Evolutionary conservation across 2,113 vertebrate genomes (phyloP), one percentile per base, ranked within the genome.

Genomic region (Ranitomeya variabilis): DNA sequence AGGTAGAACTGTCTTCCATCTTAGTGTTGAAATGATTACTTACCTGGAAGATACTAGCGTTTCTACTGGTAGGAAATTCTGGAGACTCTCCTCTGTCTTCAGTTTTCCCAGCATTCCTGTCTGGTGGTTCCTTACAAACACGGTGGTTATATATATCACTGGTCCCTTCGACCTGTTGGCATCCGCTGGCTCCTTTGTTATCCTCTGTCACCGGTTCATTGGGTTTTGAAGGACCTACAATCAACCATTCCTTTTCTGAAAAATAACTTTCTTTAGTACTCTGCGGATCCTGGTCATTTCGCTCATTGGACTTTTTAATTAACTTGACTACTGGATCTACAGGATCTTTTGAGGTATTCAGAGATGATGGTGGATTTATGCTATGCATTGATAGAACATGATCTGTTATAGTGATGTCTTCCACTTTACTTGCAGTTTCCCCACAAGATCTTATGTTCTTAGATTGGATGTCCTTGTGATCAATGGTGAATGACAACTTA

Each of bases 21-120:
- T 7, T 5, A 4, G 10, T 0, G 0, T 16, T 7, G 0, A 3
- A 67, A 3, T 10, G 12, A 4, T 80, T 77, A 0, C 82, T 10
- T 0, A 13, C 71, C 19, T 13, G 85, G 1, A 0, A 26, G 1
- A 0, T 2, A 1, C 18, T 55, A 31, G 6, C 12, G 16, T 7
- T n/a, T n/a, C 8, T 21, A 66, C 2, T n/a, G 19, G 21, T 66
- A 66, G 7, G 7, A n/a, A 14, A 31, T 73, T 60, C 14, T 14
- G 14, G n/a, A 31, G 52, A 18, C 18, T 45, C 13, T 85, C 8
- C 19, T 8, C 51, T 55, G 13, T 54, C 26, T 45, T 1, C 62
- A 71, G 12, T 45, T 57, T 66, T 6, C 21, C 69, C 45, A 10
- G 7, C 6, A 13, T 59, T 0, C 0, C 45, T 3, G 0, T 1